These are phyloP conservation scores for Neostethus bicornis DNA, from an alignment of 2,797 vertebrate genomes.

Conservation along the genomic window DNA sequence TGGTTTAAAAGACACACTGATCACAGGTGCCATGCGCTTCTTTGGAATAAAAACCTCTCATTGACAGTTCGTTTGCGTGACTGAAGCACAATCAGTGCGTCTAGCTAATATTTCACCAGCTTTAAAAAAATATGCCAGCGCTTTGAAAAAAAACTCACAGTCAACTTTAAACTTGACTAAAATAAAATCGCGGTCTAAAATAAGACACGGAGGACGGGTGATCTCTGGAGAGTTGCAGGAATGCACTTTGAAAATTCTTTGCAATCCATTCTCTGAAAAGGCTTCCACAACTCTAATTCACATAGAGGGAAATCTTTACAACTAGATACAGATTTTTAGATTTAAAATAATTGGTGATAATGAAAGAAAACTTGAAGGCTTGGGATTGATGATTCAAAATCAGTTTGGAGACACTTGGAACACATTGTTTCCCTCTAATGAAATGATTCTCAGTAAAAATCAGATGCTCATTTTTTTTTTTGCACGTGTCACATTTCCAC, in stretches of 20 bases:
- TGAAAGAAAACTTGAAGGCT: too few species aligned
- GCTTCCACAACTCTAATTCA: conserved; percentile 47
- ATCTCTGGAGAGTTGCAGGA: conserved; percentile 63
- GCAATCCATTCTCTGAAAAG: conserved; percentile 19
- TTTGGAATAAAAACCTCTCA: conserved; percentile 58
- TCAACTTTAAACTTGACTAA: conserved; percentile 48
- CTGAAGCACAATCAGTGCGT: conserved; percentile 23
- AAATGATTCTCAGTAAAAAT: too few species aligned
- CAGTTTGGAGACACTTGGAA: too few species aligned
- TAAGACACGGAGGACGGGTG: conserved; percentile 44
- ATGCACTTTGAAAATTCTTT: conserved; percentile 65
- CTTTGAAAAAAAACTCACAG: conserved; percentile 26
- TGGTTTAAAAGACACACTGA: conserved; percentile 82
- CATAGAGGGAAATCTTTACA: conserved; percentile 43
- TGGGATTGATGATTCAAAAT: too few species aligned
- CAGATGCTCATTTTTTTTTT: too few species aligned
- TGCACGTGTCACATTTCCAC: too few species aligned
- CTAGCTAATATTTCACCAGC: conserved; percentile 5
- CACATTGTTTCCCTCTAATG: too few species aligned
- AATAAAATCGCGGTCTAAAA: conserved; percentile 53
- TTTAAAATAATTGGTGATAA: too few species aligned
- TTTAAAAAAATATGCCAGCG: conserved; percentile 16
- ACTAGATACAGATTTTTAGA: too few species aligned
- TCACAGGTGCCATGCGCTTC: conserved; percentile 75
- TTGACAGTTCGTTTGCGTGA: conserved; percentile 41